Evolutionary conservation across 2,888 invertebrate species (phyloP).

Genomic region (Exocentrus adspersus): DNA sequence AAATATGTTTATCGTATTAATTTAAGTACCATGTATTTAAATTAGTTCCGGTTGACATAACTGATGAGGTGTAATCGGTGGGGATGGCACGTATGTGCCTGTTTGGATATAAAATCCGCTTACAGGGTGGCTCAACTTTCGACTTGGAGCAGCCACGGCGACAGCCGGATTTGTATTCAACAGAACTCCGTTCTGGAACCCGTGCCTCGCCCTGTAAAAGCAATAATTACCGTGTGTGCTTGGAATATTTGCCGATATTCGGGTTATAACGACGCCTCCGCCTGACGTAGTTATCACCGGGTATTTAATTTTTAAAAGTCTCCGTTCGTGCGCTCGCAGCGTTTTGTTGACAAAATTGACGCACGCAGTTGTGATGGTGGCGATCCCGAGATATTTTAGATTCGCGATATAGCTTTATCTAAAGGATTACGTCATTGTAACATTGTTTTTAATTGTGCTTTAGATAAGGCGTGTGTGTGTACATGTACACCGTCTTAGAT

Average conservation of each 20-base stretch:
- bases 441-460: slow-evolving; percentile 1
- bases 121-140: no score
- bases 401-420: slow-evolving; percentile 11
- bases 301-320: slow-evolving; percentile 40
- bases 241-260: slow-evolving; percentile 40
- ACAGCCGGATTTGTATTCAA: no score
- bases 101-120: not conserved
- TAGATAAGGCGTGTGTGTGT: not conserved
- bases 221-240: slow-evolving; percentile 20
- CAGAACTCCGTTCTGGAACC: not conserved
- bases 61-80: slow-evolving; percentile 19
- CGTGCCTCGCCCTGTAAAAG: not conserved
- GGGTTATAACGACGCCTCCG: slow-evolving; percentile 40
- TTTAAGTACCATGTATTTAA: slow-evolving; percentile 30
- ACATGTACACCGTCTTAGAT: not conserved
- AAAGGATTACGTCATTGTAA: slow-evolving; percentile 5
- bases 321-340: not conserved
- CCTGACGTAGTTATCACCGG: slow-evolving; percentile 35
- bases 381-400: slow-evolving; percentile 6
- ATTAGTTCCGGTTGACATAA: slow-evolving; percentile 33
- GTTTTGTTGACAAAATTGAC: slow-evolving; percentile 12
- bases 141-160: no score
- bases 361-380: not conserved
- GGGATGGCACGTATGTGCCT: slow-evolving; percentile 2
- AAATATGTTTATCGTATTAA: slow-evolving; percentile 33